These are phyloP conservation scores for Zaprionus ghesquierei DNA, from an alignment of 1,140 invertebrate genomes.

Conservation along the genomic window DNA sequence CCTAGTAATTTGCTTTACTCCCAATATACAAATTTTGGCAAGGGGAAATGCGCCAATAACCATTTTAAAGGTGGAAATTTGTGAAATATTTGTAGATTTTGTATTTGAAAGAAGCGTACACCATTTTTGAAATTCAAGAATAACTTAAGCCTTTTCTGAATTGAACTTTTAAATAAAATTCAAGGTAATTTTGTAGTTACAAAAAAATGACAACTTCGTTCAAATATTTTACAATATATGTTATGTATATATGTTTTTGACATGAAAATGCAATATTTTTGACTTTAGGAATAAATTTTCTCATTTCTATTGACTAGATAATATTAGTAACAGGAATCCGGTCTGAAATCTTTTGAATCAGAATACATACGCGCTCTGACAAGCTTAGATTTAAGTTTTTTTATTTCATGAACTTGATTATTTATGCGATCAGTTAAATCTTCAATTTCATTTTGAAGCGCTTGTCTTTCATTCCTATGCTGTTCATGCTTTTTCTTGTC, in stretches of 20 bases:
- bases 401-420: conserved; percentile 22
- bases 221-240: background rate
- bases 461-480: background rate
- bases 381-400: conserved; percentile 14
- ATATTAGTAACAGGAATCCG: background rate
- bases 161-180: too few species aligned
- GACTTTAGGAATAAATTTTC: background rate
- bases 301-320: background rate
- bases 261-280: background rate
- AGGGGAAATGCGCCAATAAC: conserved; percentile 45
- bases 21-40: conserved; percentile 39
- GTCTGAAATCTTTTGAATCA: background rate
- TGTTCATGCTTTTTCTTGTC: conserved; percentile 15
- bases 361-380: background rate
- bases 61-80: conserved; percentile 35
- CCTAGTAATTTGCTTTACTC: conserved; percentile 25
- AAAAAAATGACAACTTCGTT: background rate
- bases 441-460: conserved; percentile 11
- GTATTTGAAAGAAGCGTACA: conserved; percentile 3
- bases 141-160: too few species aligned
- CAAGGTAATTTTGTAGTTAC: background rate
- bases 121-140: too few species aligned
- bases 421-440: conserved; percentile 20
- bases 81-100: background rate
- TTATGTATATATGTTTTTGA: background rate